phyloP scores from a whole-genome alignment of 2,113 vertebrate genomes.

The Grus americana region DNA sequence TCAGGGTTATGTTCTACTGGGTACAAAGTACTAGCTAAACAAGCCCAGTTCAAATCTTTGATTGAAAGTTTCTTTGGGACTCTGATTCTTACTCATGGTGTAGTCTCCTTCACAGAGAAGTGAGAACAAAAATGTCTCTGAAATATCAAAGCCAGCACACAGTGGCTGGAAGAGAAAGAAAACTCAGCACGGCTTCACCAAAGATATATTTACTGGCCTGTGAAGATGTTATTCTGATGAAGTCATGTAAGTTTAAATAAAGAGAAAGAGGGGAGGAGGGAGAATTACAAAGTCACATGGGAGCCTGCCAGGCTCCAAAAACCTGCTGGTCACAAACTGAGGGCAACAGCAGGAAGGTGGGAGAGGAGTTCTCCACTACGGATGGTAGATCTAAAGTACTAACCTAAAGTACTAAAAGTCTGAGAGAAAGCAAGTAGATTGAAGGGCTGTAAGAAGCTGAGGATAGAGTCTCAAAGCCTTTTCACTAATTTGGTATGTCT shows the following conservation, averaged over 20 bases:
- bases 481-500: not conserved
- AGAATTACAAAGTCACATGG: not conserved
- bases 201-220: not conserved
- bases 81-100: not conserved
- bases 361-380: not conserved
- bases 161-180: not conserved
- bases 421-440: not conserved
- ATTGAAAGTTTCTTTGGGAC: not conserved
- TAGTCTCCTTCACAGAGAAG: not conserved
- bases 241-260: not conserved
- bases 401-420: not conserved
- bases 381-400: not conserved
- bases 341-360: constrained; percentile 1
- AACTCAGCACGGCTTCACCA: not conserved
- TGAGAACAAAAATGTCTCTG: not conserved
- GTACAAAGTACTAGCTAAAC: not conserved
- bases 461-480: not conserved
- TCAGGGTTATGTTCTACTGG: not conserved
- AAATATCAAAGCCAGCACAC: not conserved
- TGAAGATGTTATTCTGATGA: not conserved
- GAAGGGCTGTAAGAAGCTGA: not conserved
- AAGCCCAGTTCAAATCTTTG: not conserved
- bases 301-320: not conserved
- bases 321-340: not conserved
- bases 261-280: not conserved